Base-by-base conservation (phyloP, 2,797 vertebrate species). In the Coracias cyanogaster region DNA sequence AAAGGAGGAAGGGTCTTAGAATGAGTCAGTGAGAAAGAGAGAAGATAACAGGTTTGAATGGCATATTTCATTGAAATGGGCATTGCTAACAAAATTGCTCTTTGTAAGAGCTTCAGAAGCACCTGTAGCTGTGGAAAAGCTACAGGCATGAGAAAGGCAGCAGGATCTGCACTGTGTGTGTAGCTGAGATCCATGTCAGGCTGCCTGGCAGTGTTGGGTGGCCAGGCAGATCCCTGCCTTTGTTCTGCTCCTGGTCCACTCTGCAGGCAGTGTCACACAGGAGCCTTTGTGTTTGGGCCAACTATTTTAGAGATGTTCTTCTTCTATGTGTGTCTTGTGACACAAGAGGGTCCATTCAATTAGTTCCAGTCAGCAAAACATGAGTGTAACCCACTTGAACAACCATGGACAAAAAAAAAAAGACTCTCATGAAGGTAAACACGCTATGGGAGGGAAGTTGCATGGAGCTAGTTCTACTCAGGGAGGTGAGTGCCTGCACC, bases 91-190 rank as follows among this genome's bases (percentile, higher is more conserved):
- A 77, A 66, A 84, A 54, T 12, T 62, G 61, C 19, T 85, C 74
- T 92, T 93, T 94, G 83, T 90, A 51, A 89, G 54, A 61, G 61
- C 78, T 92, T 94, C 83, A 92, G 65, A 94, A 94, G 28, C 65
- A 73, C 55, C 74, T 90, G 87, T 71, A 55, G 41, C 51, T 1
- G 1, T 61, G 62, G 39, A 62, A 80, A 77, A 91, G 54, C 31
- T 80, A 7, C 49, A 67, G 45, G 31, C 60, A 43, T 3, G 35
- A 76, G 54, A 64, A 84, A 61, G 26, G 29, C 78, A 78, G 54
- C 12, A 61, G 49, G 35, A 43, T 48, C 21, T 67, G 37, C 37
- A 4, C 10, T 33, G 54, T 0, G 0, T 41, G 7, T 48, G 29
- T 46, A 26, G 6, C 33, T 64, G 16, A 28, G 39, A 86, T 52